A percentile compares a stretch with the other conserved stretches of the same genome.
phyloP scores from a whole-genome alignment of 2,797 vertebrate genomes.

The Cygnus olor region DNA sequence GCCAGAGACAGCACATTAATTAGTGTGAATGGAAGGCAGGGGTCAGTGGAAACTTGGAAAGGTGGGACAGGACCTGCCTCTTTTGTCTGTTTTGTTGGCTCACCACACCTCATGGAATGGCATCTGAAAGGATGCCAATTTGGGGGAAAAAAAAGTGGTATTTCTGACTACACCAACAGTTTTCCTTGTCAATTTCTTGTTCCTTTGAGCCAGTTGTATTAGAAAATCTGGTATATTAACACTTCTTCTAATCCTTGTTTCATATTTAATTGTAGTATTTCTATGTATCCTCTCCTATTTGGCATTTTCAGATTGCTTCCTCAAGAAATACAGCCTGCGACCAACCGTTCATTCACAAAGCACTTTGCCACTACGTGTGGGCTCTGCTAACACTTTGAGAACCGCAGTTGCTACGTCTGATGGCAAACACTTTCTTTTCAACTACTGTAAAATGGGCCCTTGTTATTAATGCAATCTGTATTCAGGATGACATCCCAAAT shows the following conservation, averaged over 20 bases:
- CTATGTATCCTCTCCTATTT: neutral
- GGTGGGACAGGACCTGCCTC: neutral
- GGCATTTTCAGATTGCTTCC: neutral
- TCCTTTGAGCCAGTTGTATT: neutral
- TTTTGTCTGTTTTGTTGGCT: neutral
- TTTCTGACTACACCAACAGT: neutral
- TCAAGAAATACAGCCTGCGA: neutral
- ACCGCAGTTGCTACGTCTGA: no score
- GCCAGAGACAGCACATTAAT: constrained; percentile 24
- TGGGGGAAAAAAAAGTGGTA: neutral
- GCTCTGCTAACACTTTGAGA: neutral
- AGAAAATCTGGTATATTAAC: neutral
- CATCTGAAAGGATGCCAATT: neutral
- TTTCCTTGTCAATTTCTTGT: neutral
- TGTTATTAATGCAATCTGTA: neutral
- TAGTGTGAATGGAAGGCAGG: neutral
- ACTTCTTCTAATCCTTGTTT: neutral
- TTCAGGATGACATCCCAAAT: neutral
- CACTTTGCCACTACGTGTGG: neutral
- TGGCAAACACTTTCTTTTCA: neutral
- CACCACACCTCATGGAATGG: neutral
- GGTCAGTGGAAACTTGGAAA: neutral
- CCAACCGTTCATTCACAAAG: neutral
- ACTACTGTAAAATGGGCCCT: neutral
- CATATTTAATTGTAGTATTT: neutral